Evolutionary conservation across 2,113 vertebrate genomes (phyloP).

Genomic region (Sebastes schlegelii): DNA sequence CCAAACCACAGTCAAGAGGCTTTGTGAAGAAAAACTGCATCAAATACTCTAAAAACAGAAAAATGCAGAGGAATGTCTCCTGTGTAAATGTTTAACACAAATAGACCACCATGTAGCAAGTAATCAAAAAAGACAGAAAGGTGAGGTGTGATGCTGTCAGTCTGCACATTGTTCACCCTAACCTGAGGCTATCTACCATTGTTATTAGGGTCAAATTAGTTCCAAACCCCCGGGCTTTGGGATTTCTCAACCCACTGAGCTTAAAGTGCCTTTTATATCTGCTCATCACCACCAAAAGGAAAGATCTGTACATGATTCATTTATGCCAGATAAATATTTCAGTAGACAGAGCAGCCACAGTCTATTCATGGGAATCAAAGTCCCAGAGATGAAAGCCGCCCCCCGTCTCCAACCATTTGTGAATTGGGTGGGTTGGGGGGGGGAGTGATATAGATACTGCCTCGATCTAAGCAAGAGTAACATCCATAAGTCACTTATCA

Average conservation of each 20-base stretch:
- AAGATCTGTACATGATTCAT: slow-evolving; percentile 74
- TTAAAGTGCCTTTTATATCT: slow-evolving; percentile 53
- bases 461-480: slow-evolving; percentile 66
- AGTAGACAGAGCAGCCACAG: slow-evolving; percentile 58
- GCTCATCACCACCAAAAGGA: slow-evolving; percentile 52
- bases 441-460: slow-evolving; percentile 50
- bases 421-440: slow-evolving; percentile 30
- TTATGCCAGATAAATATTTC: slow-evolving; percentile 78
- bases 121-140: slow-evolving; percentile 8
- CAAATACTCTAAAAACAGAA: slow-evolving; percentile 1
- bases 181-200: slow-evolving; percentile 18
- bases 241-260: slow-evolving; percentile 37
- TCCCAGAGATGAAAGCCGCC: slow-evolving; percentile 32
- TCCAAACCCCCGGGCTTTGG: slow-evolving; percentile 27
- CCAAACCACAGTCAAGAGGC: slow-evolving; percentile 37
- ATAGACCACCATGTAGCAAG: background rate
- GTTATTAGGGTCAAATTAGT: slow-evolving; percentile 43
- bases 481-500: slow-evolving; percentile 77
- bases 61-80: background rate
- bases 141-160: background rate
- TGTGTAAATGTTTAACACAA: background rate
- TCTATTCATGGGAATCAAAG: slow-evolving; percentile 68
- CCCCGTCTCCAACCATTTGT: slow-evolving; percentile 46
- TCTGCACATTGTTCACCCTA: slow-evolving; percentile 14
- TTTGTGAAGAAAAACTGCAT: slow-evolving; percentile 42